These are phyloP conservation scores for Phalanger gymnotis DNA, from an alignment of 2,797 vertebrate genomes.

Conservation along the genomic window DNA sequence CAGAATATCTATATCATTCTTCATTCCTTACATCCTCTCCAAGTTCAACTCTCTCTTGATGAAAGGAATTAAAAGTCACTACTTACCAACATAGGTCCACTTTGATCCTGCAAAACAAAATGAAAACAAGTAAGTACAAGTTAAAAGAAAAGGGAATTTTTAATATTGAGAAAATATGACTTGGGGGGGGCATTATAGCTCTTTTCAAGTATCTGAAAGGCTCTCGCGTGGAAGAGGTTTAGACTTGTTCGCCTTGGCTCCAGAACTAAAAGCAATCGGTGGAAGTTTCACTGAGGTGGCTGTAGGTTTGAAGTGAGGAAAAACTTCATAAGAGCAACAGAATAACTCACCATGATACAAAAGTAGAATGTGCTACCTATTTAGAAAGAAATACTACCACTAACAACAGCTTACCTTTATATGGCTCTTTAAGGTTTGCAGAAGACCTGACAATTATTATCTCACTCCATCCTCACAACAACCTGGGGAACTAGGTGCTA, in stretches of 20 bases:
- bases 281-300: neutral
- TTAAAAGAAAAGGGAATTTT: neutral
- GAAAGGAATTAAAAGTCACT: constrained; percentile 54
- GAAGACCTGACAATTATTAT: neutral
- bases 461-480: neutral
- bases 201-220: neutral
- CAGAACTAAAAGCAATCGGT: neutral
- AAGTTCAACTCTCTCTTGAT: constrained; percentile 19
- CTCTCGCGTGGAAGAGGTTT: neutral
- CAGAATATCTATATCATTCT: neutral
- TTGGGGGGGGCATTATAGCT: neutral
- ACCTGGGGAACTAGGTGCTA: neutral
- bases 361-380: neutral
- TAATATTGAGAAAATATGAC: neutral
- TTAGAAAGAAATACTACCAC: neutral
- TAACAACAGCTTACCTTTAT: neutral
- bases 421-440: neutral
- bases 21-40: neutral
- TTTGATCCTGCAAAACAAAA: constrained; percentile 83
- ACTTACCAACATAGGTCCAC: constrained; percentile 87
- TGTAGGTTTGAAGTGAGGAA: neutral
- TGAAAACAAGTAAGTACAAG: constrained; percentile 57
- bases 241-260: neutral
- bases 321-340: neutral
- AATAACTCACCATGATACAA: neutral